Base-by-base conservation (phyloP, 2,113 vertebrate genomes). In the Halichoeres trimaculatus region DNA sequence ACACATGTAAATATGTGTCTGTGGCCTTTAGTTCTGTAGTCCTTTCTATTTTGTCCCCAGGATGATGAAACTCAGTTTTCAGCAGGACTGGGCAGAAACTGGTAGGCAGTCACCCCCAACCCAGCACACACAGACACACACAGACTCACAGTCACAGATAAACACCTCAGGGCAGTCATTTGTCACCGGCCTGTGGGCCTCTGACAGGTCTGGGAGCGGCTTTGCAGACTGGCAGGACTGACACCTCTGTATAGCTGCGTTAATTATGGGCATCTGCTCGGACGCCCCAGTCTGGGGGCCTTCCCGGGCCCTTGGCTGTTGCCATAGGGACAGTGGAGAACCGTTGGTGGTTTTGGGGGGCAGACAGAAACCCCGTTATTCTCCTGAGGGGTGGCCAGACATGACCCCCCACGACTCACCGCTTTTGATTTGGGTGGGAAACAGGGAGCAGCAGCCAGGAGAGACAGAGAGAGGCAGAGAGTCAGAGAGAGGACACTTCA, bases 181-280 rank as follows among this genome's bases (percentile, higher is more conserved):
- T 93, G 89, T 92, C 90, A 92, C 81, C 70, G 34, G 78, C 67
- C 73, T 83, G 57, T 77, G 85, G 90, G 82, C 63, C 74, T 70
- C 67, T 88, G 92, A 91, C 90, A 92, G 76, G 83, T 92, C 89
- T 89, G 88, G 86, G 86, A 88, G 85, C 85, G 85, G 74, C 74
- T 89, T 76, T 88, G 86, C 85, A 85, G 85, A 88, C 88, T 88
- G 89, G 88, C 81, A 90, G 78, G 78, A 78, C 72, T 85, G 89
- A 92, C 90, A 90, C 85, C 80, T 85, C 85, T 56, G 59, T 87
- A 89, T 89, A 91, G 90, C 88, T 45, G 81, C 87, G 89, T 92
- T 94, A 91, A 93, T 94, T 93, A 93, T 90, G 91, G 89, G 91
- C 91, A 92, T 92, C 89, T 92, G 93, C 89, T 92, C 50, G 77